Percentiles rank a stretch among this genome's conserved stretches.
Evolutionary conservation across 2,888 invertebrate species (phyloP).

Genomic region (Drosophila koepferae): DNA sequence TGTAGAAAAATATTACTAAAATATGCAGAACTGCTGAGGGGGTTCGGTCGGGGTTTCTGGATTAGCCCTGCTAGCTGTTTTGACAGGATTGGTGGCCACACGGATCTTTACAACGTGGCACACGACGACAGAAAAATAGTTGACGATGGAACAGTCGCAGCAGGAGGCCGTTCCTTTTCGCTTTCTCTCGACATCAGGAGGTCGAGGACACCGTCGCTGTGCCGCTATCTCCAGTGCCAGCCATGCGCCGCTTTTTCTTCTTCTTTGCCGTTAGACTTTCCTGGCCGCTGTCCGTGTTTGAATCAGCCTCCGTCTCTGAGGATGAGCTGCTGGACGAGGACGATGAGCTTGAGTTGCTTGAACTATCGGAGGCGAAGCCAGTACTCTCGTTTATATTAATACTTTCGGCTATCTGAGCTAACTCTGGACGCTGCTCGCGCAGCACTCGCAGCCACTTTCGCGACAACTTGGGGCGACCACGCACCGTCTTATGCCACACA

Average conservation of each 20-base stretch:
- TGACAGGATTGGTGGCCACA: slow-evolving; percentile 42
- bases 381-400: slow-evolving; percentile 94
- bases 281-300: slow-evolving; percentile 92
- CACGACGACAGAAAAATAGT: slow-evolving; percentile 60
- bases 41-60: slow-evolving; percentile 8
- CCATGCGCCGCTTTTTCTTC: slow-evolving; percentile 89
- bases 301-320: slow-evolving; percentile 85
- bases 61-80: slow-evolving; percentile 55
- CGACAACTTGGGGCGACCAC: slow-evolving; percentile 97
- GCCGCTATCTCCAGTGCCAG: slow-evolving; percentile 36
- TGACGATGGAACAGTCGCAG: slow-evolving; percentile 67
- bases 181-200: slow-evolving; percentile 78
- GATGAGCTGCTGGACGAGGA: slow-evolving; percentile 89
- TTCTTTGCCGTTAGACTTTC: slow-evolving; percentile 95
- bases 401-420: slow-evolving; percentile 91
- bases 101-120: slow-evolving; percentile 20
- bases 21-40: slow-evolving; percentile 30
- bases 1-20: slow-evolving; percentile 77
- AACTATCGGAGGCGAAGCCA: slow-evolving; percentile 97
- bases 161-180: slow-evolving; percentile 61
- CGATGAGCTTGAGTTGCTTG: slow-evolving; percentile 91
- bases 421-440: slow-evolving; percentile 90
- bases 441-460: slow-evolving; percentile 94
- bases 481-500: slow-evolving; percentile 98
- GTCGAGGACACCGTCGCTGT: slow-evolving; percentile 50